Percentiles rank a stretch among this genome's conserved stretches.
These are phyloP conservation scores for Anastatus disparis DNA, from an alignment of 1,140 invertebrate genomes.

Conservation along the genomic window DNA sequence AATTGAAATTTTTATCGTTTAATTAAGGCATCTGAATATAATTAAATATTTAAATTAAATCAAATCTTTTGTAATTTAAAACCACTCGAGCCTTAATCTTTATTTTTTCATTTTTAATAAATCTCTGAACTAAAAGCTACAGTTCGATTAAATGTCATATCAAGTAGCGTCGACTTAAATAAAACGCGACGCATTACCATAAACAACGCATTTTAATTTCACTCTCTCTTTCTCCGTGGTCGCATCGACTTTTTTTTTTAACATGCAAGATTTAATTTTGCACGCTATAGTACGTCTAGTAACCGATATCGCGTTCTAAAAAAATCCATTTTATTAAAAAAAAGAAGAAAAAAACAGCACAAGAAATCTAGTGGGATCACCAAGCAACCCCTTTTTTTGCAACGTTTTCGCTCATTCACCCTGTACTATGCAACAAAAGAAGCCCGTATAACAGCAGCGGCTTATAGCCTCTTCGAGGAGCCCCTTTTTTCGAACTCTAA, in stretches of 20 bases:
- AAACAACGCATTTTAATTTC: constrained; percentile 5
- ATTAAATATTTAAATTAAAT: too few relatives aligned
- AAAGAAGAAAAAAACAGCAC: background rate
- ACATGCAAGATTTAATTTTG: constrained; percentile 33
- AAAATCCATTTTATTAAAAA: constrained; percentile 11
- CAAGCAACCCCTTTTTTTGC: background rate
- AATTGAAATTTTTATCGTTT: too few relatives aligned
- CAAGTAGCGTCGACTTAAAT: background rate
- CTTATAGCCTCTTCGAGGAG: constrained; percentile 6
- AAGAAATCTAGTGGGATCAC: too few relatives aligned
- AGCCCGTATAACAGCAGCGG: constrained; percentile 7
- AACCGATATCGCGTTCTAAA: constrained; percentile 33
- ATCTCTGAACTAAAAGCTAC: background rate
- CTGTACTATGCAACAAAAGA: constrained; percentile 12
- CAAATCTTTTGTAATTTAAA: too few relatives aligned
- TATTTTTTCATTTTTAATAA: background rate
- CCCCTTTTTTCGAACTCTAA: constrained; percentile 42
- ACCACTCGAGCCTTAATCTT: too few relatives aligned
- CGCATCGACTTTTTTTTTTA: background rate
- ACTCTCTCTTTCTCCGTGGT: background rate
- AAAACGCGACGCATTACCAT: constrained; percentile 8
- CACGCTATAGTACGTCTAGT: constrained; percentile 14
- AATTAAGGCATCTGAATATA: too few relatives aligned
- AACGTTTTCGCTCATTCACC: background rate
- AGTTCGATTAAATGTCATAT: background rate